Evolutionary conservation across 1,140 invertebrate species (phyloP).

Genomic region (Lepidurus apus): DNA sequence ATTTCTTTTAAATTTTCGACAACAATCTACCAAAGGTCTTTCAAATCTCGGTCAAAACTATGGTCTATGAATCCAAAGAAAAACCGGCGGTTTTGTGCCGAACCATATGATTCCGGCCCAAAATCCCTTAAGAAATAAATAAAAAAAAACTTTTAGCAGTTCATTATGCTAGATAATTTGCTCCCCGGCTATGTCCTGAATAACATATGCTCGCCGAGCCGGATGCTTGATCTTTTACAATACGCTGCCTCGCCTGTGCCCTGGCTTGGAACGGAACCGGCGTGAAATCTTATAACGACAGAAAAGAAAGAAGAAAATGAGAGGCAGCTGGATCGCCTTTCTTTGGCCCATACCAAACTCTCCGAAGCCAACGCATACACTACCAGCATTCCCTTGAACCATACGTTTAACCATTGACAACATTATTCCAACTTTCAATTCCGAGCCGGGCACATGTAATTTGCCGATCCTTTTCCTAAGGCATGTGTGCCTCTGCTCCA

Average conservation of each 20-base stretch:
- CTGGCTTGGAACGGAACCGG: constrained; percentile 20
- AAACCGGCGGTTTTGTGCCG: not conserved
- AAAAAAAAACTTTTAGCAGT: not conserved
- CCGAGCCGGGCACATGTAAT: not conserved
- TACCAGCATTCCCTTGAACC: not conserved
- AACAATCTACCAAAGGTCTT: too few relatives aligned
- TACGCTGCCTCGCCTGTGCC: constrained; percentile 16
- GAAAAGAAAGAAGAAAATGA: constrained; percentile 15
- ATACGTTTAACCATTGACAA: not conserved
- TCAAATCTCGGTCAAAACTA: too few relatives aligned
- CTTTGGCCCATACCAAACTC: not conserved
- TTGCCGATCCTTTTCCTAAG: not conserved
- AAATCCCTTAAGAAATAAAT: not conserved
- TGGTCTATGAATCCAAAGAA: too few relatives aligned
- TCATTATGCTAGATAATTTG: constrained; percentile 4
- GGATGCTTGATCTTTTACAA: constrained; percentile 19
- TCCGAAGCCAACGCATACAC: not conserved
- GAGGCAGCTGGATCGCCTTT: not conserved
- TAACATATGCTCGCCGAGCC: constrained; percentile 20
- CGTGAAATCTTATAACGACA: constrained; percentile 15
- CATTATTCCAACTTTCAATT: not conserved
- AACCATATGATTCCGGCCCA: not conserved
- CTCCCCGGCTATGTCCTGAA: not conserved
- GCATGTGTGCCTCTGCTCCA: not conserved
- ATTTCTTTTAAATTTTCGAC: too few relatives aligned